These are phyloP conservation scores for Acanthococcus lagerstroemiae DNA, from an alignment of 2,888 invertebrate species.

Conservation along the genomic window DNA sequence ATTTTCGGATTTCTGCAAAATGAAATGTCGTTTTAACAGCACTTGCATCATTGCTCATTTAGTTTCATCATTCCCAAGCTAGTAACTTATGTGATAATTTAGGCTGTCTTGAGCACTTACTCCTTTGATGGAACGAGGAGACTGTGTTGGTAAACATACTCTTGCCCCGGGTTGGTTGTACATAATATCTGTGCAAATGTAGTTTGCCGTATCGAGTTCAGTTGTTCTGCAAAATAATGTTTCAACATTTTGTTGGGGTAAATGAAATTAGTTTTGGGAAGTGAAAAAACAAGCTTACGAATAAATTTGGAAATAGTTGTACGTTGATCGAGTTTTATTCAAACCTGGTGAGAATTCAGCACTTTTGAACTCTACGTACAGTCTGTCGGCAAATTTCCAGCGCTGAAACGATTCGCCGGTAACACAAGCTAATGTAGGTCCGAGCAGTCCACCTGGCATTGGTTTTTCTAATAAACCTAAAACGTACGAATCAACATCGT, in stretches of 20 bases:
- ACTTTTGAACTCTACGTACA: conserved; percentile 60
- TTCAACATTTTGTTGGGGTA: background rate
- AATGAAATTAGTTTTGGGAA: no score
- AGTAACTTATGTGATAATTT: no score
- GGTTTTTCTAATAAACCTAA: conserved; percentile 68
- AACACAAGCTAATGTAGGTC: conserved; percentile 79
- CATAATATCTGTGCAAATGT: conserved; percentile 67
- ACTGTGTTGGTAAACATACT: background rate
- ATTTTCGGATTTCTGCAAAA: background rate
- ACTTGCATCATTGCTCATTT: no score
- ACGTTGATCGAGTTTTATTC: background rate
- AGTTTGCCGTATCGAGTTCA: conserved; percentile 61
- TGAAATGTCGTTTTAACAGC: no score
- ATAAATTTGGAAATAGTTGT: no score
- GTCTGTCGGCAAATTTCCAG: conserved; percentile 73
- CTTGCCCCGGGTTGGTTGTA: conserved; percentile 52
- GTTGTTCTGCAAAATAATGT: conserved; percentile 47
- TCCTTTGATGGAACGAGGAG: background rate
- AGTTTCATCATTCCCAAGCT: no score
- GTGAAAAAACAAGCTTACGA: no score
- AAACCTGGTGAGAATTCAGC: background rate
- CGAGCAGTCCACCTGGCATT: conserved; percentile 63
- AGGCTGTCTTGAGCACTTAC: background rate
- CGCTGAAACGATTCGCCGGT: conserved; percentile 75
- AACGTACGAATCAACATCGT: conserved; percentile 76